These are phyloP conservation scores for Ophion costatus DNA, from an alignment of 2,888 invertebrate species.

Conservation along the genomic window DNA sequence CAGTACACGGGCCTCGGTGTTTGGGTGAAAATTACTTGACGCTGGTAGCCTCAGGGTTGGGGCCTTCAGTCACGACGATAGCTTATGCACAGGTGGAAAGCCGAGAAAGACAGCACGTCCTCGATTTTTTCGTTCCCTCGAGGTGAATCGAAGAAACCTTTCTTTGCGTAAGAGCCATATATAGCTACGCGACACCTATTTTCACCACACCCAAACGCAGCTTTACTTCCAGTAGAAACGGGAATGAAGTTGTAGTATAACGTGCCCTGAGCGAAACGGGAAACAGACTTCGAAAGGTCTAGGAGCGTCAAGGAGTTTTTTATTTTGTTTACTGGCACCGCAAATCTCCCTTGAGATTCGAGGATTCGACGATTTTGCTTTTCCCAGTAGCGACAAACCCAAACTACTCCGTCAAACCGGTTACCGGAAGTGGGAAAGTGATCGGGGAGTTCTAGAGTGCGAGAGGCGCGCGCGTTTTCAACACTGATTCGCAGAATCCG, in stretches of 20 bases:
- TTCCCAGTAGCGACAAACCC: constrained; percentile 2
- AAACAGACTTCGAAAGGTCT: background rate
- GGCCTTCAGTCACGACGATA: background rate
- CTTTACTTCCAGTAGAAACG: background rate
- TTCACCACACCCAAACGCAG: background rate
- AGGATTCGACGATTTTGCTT: background rate
- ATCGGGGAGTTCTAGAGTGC: constrained; percentile 35
- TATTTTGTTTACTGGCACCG: background rate
- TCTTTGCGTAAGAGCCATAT: background rate
- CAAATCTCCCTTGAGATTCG: background rate
- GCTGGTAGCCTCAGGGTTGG: background rate
- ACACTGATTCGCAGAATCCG: constrained; percentile 21
- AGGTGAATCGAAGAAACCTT: constrained; percentile 9
- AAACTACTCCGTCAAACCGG: constrained; percentile 40
- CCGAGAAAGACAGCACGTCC: background rate
- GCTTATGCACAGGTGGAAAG: background rate
- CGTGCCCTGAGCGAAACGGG: background rate
- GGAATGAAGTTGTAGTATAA: background rate
- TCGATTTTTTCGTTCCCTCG: background rate
- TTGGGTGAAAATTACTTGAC: background rate
- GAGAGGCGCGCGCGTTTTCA: constrained; percentile 9
- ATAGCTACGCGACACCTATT: background rate
- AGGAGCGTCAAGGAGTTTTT: background rate
- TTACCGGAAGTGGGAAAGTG: constrained; percentile 36
- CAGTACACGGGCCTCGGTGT: background rate